Evolutionary conservation across 1,140 invertebrate genomes (phyloP), one percentile per base, ranked within the genome.

Genomic region (Drosophila mojavensis): DNA sequence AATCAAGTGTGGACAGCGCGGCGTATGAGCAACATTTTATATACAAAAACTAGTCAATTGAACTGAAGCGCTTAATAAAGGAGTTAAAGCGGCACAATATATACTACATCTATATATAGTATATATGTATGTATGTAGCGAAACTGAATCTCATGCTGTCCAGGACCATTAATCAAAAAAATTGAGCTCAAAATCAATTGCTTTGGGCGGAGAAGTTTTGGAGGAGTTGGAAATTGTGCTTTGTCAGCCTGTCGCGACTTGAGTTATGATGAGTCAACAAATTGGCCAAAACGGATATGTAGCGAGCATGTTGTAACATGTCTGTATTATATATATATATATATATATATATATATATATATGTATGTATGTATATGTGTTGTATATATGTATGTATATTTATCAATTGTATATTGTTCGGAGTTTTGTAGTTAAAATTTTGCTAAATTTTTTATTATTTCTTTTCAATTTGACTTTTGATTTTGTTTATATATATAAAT

Each of bases 181-280:
- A 15, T 24, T 11, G 36, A 11, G 53, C 13, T 54, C 79, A 79
- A 85, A 81, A 86, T 86, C 82, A 86, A 74, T 68, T 64, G 75
- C 48, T 28, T 33, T 33, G 15, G 41, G 9, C 26, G 43, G 43
- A 48, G 43, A 7, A 15, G 15, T 39, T 39, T 5, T 24, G 26
- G 26, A 15, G 15, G 4, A 39, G 17, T 7, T 2, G 30, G 56
- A 55, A 67, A 82, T 79, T 79, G 58, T 76, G 82, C 82, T 74
- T 74, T 73, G 82, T 86, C 82, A 86, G 75, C 79, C 69, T 69
- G 58, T 73, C 59, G 43, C 43, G 41, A 72, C 56, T 76, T 76
- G 75, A 81, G 71, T 85, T 85, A 88, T 85, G 82, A 86, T 82
- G 82, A 86, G 79, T 67, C 71, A 74, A 74, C 59, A 74, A 69